phyloP scores from a whole-genome alignment of 2,113 vertebrate genomes.

The Microcebus tavaratra region DNA sequence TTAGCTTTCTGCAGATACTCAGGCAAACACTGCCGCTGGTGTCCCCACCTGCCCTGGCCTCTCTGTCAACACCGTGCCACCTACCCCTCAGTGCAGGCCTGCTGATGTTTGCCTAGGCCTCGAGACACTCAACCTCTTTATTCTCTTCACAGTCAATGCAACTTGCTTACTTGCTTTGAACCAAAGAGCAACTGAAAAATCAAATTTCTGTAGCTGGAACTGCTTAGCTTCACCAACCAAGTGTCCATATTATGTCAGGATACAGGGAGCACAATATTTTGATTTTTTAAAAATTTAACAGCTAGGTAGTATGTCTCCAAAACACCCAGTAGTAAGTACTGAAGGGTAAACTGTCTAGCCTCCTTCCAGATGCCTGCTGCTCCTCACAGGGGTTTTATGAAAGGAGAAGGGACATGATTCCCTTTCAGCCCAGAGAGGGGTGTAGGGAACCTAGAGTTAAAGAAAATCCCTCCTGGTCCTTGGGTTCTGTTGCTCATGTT shows the following conservation, averaged over 20 bases:
- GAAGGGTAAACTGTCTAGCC: not conserved
- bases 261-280: not conserved
- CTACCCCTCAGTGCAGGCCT: not conserved
- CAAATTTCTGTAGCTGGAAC: not conserved
- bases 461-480: not conserved
- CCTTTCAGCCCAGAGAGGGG: not conserved
- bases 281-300: not conserved
- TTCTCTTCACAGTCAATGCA: not conserved
- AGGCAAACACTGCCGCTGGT: not conserved
- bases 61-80: not conserved
- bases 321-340: not conserved
- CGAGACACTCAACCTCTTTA: too few species aligned
- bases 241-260: not conserved
- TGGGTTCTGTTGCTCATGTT: not conserved
- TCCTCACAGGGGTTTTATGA: not conserved
- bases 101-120: too few species aligned
- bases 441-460: not conserved
- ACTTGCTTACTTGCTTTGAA: not conserved
- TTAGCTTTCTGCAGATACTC: not conserved
- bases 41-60: not conserved
- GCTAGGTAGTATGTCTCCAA: not conserved
- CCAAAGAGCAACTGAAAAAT: not conserved
- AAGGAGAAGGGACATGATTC: not conserved
- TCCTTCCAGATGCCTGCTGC: not conserved
- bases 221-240: not conserved